A percentile compares a stretch with the other conserved stretches of the same genome.
Evolutionary conservation across 2,113 vertebrate genomes (phyloP).

Genomic region (Phyllostomus hastatus): DNA sequence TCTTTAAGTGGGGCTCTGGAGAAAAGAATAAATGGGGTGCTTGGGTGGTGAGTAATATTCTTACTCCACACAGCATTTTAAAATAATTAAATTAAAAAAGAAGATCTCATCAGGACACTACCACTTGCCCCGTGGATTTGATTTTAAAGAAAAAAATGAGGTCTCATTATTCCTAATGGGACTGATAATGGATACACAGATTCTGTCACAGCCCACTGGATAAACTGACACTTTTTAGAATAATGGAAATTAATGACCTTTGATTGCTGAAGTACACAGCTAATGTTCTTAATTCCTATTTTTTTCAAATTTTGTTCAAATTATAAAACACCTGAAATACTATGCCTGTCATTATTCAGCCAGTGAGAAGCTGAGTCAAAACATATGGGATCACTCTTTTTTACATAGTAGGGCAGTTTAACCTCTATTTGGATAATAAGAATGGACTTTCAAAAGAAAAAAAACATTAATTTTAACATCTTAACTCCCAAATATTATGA

Average conservation of each 20-base stretch:
- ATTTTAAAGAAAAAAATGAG: not conserved
- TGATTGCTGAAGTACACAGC: not conserved
- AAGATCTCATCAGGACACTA: not conserved
- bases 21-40: not conserved
- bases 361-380: not conserved
- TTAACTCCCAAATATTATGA: not conserved
- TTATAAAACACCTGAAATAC: not conserved
- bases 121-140: not conserved
- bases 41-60: not conserved
- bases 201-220: not conserved
- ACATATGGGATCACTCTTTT: not conserved
- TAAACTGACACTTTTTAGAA: slow-evolving; percentile 18
- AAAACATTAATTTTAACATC: not conserved
- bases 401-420: not conserved
- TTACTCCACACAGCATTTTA: not conserved
- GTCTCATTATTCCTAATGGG: not conserved
- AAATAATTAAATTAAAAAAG: not conserved
- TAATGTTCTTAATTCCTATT: not conserved
- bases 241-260: slow-evolving; percentile 33
- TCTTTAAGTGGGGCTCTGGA: not conserved
- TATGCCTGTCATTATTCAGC: not conserved
- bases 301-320: not conserved
- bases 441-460: not conserved
- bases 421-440: not conserved
- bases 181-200: not conserved